Conservation (phyloP, 2,797 vertebrate genomes). For the Echiichthys vipera region DNA sequence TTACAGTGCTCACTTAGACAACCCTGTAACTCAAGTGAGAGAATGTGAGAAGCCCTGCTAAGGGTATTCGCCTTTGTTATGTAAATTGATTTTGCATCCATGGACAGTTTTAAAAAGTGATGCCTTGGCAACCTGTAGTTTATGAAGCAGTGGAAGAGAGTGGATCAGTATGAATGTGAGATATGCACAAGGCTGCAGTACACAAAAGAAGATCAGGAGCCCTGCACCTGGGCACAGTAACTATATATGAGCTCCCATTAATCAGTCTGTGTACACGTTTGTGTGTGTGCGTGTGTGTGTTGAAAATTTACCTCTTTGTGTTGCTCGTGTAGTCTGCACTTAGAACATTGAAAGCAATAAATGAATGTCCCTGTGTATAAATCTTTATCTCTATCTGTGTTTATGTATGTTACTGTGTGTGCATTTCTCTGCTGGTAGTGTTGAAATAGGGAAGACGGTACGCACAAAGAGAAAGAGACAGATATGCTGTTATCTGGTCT, state of each 20-base stretch:
- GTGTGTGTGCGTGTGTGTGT: constrained; percentile 28
- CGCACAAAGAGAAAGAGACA: background rate
- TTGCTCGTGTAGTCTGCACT: constrained; percentile 8
- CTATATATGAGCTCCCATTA: constrained; percentile 73
- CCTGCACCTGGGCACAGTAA: constrained; percentile 63
- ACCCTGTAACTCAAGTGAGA: constrained; percentile 40
- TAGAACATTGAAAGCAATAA: constrained; percentile 41
- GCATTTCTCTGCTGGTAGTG: background rate
- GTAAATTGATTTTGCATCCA: constrained; percentile 50
- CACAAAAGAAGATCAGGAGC: constrained; percentile 65
- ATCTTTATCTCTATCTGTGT: constrained; percentile 28
- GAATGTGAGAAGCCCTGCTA: constrained; percentile 25
- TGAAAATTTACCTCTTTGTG: constrained; percentile 26
- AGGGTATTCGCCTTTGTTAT: constrained; percentile 48
- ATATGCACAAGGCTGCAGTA: constrained; percentile 51
- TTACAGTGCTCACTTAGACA: constrained; percentile 39
- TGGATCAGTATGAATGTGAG: constrained; percentile 53
- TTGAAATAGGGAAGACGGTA: background rate
- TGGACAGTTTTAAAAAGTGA: constrained; percentile 39
- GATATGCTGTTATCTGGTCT: background rate
- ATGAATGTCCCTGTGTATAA: constrained; percentile 33
- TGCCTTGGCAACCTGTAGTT: constrained; percentile 26
- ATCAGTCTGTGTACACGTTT: constrained; percentile 62
- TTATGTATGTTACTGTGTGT: background rate
- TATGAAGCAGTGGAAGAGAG: constrained; percentile 28